These are phyloP conservation scores for Psilanteris sp. DNA, from an alignment of 1,140 invertebrate genomes.

Conservation along the genomic window DNA sequence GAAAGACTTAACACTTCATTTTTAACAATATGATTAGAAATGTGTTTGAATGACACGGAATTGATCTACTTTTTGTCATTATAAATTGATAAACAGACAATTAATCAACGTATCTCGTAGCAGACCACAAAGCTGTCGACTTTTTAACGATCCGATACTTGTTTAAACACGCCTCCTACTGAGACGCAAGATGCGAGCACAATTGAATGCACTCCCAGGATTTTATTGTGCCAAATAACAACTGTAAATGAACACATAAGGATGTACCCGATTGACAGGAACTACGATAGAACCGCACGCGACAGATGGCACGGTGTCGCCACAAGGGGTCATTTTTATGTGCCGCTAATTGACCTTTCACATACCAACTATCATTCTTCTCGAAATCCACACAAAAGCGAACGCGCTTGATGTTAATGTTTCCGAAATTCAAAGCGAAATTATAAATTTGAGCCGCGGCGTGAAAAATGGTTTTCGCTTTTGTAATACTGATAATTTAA, in stretches of 20 bases:
- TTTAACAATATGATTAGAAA: conserved; percentile 34
- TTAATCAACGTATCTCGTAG: conserved; percentile 27
- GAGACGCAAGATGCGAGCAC: conserved; percentile 28
- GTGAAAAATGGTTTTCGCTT: conserved; percentile 20
- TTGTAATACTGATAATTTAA: neutral
- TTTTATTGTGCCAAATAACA: conserved; percentile 24
- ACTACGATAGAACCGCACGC: conserved; percentile 13
- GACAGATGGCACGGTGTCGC: conserved; percentile 62
- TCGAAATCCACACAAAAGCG: conserved; percentile 28
- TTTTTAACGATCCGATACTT: conserved; percentile 5
- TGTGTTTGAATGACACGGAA: conserved; percentile 45
- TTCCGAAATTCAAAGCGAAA: conserved; percentile 26
- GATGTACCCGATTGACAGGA: conserved; percentile 52
- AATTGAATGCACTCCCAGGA: conserved; percentile 37
- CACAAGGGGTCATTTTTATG: conserved; percentile 49
- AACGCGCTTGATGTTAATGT: neutral
- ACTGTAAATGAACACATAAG: conserved; percentile 53
- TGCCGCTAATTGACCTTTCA: conserved; percentile 53
- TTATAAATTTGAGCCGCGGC: conserved; percentile 1
- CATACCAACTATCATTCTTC: conserved; percentile 36
- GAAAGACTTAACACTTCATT: neutral
- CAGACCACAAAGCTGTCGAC: conserved; percentile 9
- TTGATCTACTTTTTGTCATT: conserved; percentile 29
- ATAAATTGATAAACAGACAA: conserved; percentile 31
- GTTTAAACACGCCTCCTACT: conserved; percentile 39